Evolutionary conservation across 2,797 vertebrate species (phyloP).

Genomic region (Enteromius thamalakanensis): DNA sequence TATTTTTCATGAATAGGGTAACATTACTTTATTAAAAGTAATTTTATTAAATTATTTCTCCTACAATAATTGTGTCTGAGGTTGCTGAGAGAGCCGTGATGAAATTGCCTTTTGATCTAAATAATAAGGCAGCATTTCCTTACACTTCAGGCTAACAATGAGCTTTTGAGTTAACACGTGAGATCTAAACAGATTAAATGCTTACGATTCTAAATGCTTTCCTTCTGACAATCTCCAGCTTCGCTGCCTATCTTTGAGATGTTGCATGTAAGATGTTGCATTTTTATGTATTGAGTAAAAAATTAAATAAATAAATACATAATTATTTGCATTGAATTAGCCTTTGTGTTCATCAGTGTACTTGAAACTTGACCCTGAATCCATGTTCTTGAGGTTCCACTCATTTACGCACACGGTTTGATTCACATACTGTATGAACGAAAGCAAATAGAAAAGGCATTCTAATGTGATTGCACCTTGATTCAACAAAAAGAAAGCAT

Average conservation of each 20-base stretch:
- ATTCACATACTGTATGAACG: no score
- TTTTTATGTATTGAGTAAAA: background rate
- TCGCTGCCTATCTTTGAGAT: background rate
- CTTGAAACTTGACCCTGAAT: background rate
- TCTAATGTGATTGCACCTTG: background rate
- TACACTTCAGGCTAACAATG: background rate
- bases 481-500: conserved; percentile 14
- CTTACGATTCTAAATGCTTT: background rate
- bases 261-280: background rate
- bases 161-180: background rate
- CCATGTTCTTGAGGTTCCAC: background rate
- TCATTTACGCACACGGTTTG: no score
- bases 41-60: background rate
- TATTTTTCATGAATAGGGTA: background rate
- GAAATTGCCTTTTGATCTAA: background rate
- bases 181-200: conserved; percentile 1
- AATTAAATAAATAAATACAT: background rate
- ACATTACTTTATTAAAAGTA: background rate
- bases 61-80: background rate
- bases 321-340: background rate
- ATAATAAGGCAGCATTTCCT: background rate
- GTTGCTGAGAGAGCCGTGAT: background rate
- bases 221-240: background rate
- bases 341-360: background rate
- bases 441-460: background rate